Conservation (phyloP, 2,888 invertebrate species). For the Brachynemurus nebulosus region DNA sequence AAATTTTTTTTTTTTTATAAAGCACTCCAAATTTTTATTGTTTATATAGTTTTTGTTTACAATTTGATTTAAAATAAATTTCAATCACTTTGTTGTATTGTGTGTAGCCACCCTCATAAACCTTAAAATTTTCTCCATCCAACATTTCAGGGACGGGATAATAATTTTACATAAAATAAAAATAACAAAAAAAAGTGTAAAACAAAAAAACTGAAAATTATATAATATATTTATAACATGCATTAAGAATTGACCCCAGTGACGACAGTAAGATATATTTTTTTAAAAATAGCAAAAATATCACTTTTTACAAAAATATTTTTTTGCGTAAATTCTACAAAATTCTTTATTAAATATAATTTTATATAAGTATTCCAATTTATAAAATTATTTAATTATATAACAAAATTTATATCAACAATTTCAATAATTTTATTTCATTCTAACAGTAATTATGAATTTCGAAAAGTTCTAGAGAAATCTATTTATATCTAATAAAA, state of each 20-base stretch:
- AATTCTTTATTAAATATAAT: not conserved
- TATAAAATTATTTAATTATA: not conserved
- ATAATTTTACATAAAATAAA: too few species aligned
- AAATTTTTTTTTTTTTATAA: not conserved
- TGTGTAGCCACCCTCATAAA: slow-evolving; percentile 4
- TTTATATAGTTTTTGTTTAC: too few species aligned
- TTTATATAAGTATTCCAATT: not conserved
- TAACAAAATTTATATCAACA: not conserved
- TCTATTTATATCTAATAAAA: not conserved
- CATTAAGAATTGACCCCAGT: not conserved
- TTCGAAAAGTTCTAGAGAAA: not conserved
- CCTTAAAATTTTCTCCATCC: not conserved
- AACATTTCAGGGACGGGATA: slow-evolving; percentile 4
- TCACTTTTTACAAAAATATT: too few species aligned
- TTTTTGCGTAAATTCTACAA: not conserved
- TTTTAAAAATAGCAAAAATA: too few species aligned
- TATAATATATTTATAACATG: not conserved
- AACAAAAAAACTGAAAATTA: not conserved
- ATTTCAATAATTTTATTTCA: too few species aligned
- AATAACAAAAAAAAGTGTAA: too few species aligned
- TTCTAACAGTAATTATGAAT: not conserved
- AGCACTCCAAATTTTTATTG: not conserved
- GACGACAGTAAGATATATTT: too few species aligned
- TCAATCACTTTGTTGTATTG: not conserved
- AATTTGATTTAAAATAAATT: not conserved